Percentiles rank a stretch among this genome's conserved stretches.
phyloP scores from a whole-genome alignment of 2,113 vertebrate species.

The Corydoras maculifer region DNA sequence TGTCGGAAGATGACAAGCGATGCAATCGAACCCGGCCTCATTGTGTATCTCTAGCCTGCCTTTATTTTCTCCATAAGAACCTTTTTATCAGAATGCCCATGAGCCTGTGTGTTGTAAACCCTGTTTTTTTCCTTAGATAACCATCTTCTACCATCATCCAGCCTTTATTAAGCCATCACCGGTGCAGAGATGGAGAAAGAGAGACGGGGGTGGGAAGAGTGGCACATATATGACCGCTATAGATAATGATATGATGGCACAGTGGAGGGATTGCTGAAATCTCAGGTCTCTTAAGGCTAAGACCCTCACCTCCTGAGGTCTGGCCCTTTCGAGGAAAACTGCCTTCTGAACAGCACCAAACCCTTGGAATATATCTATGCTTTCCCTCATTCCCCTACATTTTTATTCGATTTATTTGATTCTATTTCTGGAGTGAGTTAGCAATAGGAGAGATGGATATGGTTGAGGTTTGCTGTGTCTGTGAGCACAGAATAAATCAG shows the following conservation, averaged over 20 bases:
- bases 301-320: too few species aligned
- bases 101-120: conserved; percentile 51
- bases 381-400: too few species aligned
- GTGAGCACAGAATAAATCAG: conserved; percentile 42
- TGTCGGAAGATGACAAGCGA: conserved; percentile 52
- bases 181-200: conserved; percentile 20
- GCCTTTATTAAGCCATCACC: conserved; percentile 40
- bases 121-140: conserved; percentile 50
- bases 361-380: too few species aligned
- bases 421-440: too few species aligned
- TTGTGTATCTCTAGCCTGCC: conserved; percentile 28
- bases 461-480: conserved; percentile 7
- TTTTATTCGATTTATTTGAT: too few species aligned
- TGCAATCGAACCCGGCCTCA: conserved; percentile 53
- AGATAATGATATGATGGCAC: conserved; percentile 24
- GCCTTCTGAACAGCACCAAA: too few species aligned
- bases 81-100: conserved; percentile 41
- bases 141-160: conserved; percentile 31
- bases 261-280: conserved; percentile 40
- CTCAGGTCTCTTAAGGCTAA: conserved; percentile 29
- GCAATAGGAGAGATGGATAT: neutral
- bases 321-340: too few species aligned
- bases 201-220: conserved; percentile 40
- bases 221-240: conserved; percentile 27
- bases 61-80: conserved; percentile 7